phyloP scores from a whole-genome alignment of 30 jellyfish, hydroid and myxozoan species.

The Aurelia coerulea region DNA sequence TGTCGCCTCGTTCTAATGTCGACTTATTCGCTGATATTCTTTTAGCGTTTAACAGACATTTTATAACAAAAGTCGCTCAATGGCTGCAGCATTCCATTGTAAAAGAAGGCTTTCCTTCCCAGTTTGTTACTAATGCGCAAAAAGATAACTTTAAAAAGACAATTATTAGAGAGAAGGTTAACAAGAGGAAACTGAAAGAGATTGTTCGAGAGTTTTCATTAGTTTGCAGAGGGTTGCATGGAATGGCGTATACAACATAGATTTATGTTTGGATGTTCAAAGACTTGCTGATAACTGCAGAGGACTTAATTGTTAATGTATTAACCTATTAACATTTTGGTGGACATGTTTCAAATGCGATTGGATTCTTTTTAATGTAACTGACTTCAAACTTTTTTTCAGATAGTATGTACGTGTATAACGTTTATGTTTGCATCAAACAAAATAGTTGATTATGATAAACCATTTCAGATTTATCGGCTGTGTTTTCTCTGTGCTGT shows the following conservation, averaged over 20 bases:
- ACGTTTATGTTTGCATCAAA: too few species aligned
- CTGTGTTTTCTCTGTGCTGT: too few species aligned
- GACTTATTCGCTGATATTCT: constrained; percentile 82
- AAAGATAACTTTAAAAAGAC: constrained; percentile 75
- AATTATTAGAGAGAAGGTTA: constrained; percentile 69
- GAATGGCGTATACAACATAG: constrained; percentile 67
- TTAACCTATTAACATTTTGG: too few species aligned
- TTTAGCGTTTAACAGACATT: constrained; percentile 67
- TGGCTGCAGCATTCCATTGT: constrained; percentile 68
- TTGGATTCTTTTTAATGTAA: too few species aligned
- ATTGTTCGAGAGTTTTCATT: constrained; percentile 78
- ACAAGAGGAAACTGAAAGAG: constrained; percentile 73
- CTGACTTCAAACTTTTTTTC: too few species aligned
- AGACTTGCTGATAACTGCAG: too few species aligned
- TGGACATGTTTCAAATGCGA: too few species aligned
- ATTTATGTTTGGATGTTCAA: too few species aligned
- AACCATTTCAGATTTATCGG: too few species aligned
- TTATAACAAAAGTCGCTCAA: constrained; percentile 18
- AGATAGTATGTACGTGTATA: too few species aligned
- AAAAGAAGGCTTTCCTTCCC: constrained; percentile 74
- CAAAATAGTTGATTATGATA: too few species aligned
- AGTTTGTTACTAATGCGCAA: constrained; percentile 45
- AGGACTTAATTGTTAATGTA: too few species aligned
- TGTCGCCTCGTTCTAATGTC: constrained; percentile 69
- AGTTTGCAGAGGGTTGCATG: constrained; percentile 90